These are phyloP conservation scores for Pseudomyrmex concolor DNA, from an alignment of 1,140 invertebrate genomes.

Conservation along the genomic window DNA sequence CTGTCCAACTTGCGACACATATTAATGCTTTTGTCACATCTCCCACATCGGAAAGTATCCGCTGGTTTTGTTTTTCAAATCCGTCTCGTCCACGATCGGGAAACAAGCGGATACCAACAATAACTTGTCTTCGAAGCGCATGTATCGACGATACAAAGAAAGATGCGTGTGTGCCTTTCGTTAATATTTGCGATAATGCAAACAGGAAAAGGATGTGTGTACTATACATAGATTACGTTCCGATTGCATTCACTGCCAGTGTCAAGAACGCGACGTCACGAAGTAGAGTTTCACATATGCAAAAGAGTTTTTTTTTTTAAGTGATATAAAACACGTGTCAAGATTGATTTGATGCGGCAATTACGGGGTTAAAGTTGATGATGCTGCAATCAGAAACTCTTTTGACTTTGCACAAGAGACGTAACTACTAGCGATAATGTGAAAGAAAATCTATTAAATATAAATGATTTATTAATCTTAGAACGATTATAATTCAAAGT, in stretches of 20 bases:
- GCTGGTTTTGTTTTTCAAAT: constrained; percentile 28
- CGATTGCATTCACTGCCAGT: constrained; percentile 9
- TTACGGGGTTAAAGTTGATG: too few relatives aligned
- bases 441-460: too few relatives aligned
- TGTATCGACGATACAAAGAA: neutral
- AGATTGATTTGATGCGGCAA: too few relatives aligned
- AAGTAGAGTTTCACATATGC: too few relatives aligned
- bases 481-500: too few relatives aligned
- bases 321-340: too few relatives aligned
- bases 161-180: neutral
- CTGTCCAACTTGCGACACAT: constrained; percentile 32
- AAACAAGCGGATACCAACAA: constrained; percentile 2
- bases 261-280: too few relatives aligned
- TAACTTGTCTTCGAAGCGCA: neutral
- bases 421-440: too few relatives aligned
- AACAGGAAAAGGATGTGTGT: constrained; percentile 20
- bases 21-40: constrained; percentile 29
- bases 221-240: constrained; percentile 12
- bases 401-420: too few relatives aligned
- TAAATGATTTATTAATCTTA: too few relatives aligned
- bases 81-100: neutral
- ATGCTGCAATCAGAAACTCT: too few relatives aligned
- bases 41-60: constrained; percentile 17
- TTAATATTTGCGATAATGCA: constrained; percentile 20
- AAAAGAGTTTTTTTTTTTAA: too few relatives aligned